phyloP scores from a whole-genome alignment of 64 coral and sea anemone species.

The Actinia equina region DNA sequence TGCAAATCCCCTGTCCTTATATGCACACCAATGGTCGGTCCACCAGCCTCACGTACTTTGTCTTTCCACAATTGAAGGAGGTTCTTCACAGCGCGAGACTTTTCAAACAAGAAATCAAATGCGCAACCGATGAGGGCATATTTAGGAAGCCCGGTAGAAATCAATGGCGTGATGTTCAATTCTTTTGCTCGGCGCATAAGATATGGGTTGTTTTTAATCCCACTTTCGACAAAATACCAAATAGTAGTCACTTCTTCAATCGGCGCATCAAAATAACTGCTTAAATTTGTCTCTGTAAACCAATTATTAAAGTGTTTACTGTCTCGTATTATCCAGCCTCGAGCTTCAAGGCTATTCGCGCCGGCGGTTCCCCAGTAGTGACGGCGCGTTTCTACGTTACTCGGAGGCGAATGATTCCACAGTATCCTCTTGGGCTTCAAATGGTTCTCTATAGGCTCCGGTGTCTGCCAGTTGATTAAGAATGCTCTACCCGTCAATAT shows the following conservation, averaged over 20 bases:
- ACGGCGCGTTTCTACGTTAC: slow-evolving; percentile 16
- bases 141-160: too few relatives aligned
- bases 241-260: slow-evolving; percentile 74
- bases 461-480: slow-evolving; percentile 58
- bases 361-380: slow-evolving; percentile 59
- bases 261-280: slow-evolving; percentile 57
- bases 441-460: slow-evolving; percentile 64
- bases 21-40: slow-evolving; percentile 72
- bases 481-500: slow-evolving; percentile 54
- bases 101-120: slow-evolving; percentile 76
- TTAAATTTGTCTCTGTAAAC: slow-evolving; percentile 64
- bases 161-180: too few relatives aligned
- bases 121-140: too few relatives aligned
- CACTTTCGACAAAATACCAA: slow-evolving; percentile 84
- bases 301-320: slow-evolving; percentile 57
- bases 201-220: too few relatives aligned
- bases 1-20: slow-evolving; percentile 78
- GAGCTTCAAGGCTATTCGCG: slow-evolving; percentile 27
- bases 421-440: slow-evolving; percentile 35
- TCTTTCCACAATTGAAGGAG: slow-evolving; percentile 32
- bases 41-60: slow-evolving; percentile 10
- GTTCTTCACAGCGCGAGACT: slow-evolving; percentile 34
- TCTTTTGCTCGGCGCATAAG: too few relatives aligned
- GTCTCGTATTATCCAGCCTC: slow-evolving; percentile 54
- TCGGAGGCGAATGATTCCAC: slow-evolving; percentile 44